Evolutionary conservation across 2,797 vertebrate genomes (phyloP).

Genomic region (Schizothorax lantsangensis): DNA sequence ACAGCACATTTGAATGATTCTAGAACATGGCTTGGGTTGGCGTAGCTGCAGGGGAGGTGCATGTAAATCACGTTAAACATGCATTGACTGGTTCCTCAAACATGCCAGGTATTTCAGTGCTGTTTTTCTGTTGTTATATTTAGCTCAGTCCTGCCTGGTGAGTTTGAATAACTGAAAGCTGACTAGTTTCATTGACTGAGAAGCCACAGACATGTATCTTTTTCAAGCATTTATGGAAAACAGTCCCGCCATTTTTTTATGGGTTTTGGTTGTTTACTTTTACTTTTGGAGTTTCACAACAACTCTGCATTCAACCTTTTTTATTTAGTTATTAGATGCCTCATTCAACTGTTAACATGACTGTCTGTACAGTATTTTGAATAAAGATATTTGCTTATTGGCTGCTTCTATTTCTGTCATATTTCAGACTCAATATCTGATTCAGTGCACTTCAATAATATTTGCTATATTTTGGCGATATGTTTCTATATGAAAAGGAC

Average conservation of each 20-base stretch:
- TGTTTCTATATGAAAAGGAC: background rate
- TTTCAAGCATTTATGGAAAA: background rate
- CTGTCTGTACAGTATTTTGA: background rate
- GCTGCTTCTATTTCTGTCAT: background rate
- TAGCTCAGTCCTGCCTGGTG: conserved; percentile 8
- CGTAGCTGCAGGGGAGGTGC: background rate
- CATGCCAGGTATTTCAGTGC: conserved; percentile 39
- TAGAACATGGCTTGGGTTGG: background rate
- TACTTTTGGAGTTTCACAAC: background rate
- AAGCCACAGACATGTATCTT: background rate
- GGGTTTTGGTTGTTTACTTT: background rate
- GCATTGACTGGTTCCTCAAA: background rate
- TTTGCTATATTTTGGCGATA: background rate
- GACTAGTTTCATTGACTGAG: background rate
- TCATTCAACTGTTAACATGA: background rate
- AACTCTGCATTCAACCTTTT: background rate
- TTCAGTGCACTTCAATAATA: too few relatives aligned
- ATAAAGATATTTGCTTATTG: background rate
- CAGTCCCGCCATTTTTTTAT: background rate
- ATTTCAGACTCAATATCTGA: background rate
- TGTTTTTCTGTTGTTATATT: conserved; percentile 22
- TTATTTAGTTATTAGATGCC: background rate
- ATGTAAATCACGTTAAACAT: background rate
- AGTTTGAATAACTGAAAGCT: background rate
- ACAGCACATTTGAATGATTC: background rate